A percentile compares a stretch with the other conserved stretches of the same genome.
Conservation (phyloP, 2,888 invertebrate genomes). For the Netelia melanura region DNA sequence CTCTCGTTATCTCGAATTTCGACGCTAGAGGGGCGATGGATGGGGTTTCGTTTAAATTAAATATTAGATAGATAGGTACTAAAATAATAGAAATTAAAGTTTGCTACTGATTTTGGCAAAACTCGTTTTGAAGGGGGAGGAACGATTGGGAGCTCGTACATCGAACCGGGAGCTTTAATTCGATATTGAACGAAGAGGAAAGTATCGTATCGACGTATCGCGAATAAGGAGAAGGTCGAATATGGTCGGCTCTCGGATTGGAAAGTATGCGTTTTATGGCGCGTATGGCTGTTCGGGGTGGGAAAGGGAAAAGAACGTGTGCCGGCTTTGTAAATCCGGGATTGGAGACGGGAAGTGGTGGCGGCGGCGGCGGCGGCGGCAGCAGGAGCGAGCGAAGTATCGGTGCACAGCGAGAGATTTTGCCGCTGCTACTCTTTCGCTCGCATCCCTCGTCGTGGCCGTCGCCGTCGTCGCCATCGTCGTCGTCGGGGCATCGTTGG, state of each 20-base stretch:
- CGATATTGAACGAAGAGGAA: too few relatives aligned
- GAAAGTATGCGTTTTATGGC: slow-evolving; percentile 49
- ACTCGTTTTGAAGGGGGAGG: too few relatives aligned
- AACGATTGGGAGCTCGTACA: too few relatives aligned
- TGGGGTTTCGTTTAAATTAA: neutral
- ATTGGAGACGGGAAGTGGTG: slow-evolving; percentile 37
- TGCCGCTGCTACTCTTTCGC: slow-evolving; percentile 24
- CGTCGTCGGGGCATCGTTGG: too few relatives aligned
- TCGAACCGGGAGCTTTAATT: too few relatives aligned
- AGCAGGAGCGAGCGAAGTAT: slow-evolving; percentile 36
- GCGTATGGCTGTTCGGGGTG: slow-evolving; percentile 27
- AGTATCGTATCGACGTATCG: neutral
- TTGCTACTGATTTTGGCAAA: neutral
- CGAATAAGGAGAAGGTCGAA: slow-evolving; percentile 30
- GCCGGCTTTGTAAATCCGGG: slow-evolving; percentile 56
- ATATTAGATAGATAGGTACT: too few relatives aligned
- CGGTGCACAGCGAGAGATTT: slow-evolving; percentile 49
- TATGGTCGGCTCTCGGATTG: slow-evolving; percentile 22
- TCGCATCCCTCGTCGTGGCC: slow-evolving; percentile 16
- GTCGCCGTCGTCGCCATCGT: neutral
- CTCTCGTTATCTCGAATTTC: slow-evolving; percentile 33
- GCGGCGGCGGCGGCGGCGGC: slow-evolving; percentile 14
- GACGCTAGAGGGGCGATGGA: neutral
- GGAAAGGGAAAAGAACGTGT: neutral
- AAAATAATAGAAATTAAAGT: neutral